These are phyloP conservation scores for Brachyhypopomus gauderio DNA, from an alignment of 2,113 vertebrate species.

Conservation along the genomic window DNA sequence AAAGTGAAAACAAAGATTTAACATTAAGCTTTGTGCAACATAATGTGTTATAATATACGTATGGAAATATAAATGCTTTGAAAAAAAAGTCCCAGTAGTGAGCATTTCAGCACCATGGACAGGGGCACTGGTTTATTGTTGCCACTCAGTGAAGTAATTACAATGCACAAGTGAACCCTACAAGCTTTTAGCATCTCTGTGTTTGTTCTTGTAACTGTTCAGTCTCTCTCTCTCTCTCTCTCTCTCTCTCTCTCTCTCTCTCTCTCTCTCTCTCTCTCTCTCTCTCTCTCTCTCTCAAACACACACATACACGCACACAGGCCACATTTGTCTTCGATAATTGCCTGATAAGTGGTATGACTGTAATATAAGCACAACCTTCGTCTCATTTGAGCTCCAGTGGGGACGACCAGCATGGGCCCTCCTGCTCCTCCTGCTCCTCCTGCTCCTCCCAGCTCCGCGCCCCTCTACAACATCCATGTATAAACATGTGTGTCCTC, in stretches of 20 bases:
- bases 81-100: neutral
- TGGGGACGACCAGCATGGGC: conserved; percentile 24
- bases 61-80: neutral
- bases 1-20: neutral
- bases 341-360: conserved; percentile 23
- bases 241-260: neutral
- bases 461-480: neutral
- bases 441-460: neutral
- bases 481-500: neutral
- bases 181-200: neutral
- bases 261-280: neutral
- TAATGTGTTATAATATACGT: neutral
- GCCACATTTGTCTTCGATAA: conserved; percentile 9
- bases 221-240: neutral
- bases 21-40: neutral
- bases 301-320: conserved; percentile 17
- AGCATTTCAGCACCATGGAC: conserved; percentile 42
- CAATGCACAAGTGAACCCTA: no score
- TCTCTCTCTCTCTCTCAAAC: conserved; percentile 15
- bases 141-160: no score
- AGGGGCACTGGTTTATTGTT: neutral
- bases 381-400: conserved; percentile 39
- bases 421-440: neutral
- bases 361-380: conserved; percentile 25
- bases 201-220: conserved; percentile 4